A percentile compares a stretch with the other conserved stretches of the same genome.
Evolutionary conservation across 2,113 vertebrate species (phyloP).

Genomic region (Pteruthius melanotis): DNA sequence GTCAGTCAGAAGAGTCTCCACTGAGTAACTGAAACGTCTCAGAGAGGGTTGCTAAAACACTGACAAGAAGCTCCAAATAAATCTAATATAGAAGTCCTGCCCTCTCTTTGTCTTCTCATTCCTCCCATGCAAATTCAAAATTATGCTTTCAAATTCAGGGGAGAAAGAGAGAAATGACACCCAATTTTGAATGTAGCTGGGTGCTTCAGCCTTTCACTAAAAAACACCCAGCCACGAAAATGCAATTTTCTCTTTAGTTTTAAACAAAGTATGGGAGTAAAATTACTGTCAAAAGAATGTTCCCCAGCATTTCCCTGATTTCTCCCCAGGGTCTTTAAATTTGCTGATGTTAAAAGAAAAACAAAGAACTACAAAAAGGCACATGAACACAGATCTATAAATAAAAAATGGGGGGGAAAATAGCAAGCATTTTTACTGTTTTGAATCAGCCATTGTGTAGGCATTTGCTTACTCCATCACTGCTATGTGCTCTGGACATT

Average conservation of each 20-base stretch:
- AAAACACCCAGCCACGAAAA: background rate
- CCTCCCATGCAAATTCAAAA: background rate
- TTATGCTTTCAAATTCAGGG: background rate
- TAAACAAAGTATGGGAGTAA: background rate
- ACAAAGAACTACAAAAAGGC: background rate
- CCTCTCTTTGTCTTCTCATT: background rate
- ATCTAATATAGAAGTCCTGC: background rate
- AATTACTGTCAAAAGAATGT: background rate
- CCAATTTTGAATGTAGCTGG: background rate
- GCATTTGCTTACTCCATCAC: background rate
- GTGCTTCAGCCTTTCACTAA: background rate
- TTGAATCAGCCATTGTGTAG: background rate
- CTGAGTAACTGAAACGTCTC: background rate
- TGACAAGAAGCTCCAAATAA: background rate
- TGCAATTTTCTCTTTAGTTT: background rate
- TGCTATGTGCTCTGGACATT: background rate
- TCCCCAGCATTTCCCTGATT: background rate
- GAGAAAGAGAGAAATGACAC: fast-evolving
- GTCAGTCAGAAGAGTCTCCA: background rate
- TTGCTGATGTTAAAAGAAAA: background rate
- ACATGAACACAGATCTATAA: background rate
- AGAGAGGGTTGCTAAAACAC: background rate
- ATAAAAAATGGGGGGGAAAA: background rate
- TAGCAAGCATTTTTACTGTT: background rate
- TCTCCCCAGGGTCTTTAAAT: background rate